Base-by-base conservation (phyloP, 2,113 vertebrate species). In the Actenoides hombroni region DNA sequence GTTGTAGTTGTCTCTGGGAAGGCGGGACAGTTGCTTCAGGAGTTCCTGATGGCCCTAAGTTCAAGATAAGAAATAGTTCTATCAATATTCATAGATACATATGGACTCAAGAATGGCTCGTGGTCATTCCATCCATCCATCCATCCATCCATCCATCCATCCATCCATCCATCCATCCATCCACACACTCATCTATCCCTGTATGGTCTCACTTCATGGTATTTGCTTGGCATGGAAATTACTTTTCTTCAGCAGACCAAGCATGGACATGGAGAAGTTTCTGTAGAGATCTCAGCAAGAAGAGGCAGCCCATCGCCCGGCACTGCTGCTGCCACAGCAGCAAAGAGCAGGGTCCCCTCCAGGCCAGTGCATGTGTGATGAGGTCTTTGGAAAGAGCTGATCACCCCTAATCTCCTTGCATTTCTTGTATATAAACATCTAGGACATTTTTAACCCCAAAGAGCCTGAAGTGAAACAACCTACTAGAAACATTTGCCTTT, bases 1-100 rank as follows among this genome's bases (percentile, higher is more conserved):
- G 96, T 98, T 99, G 95, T 99, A 99, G 97, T 99, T 99, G 59
- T 98, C 96, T 90, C 94, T 98, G 65, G 99, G 99, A 33, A 99
- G 98, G 53, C 98, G 97, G 33, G 98, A 94, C 23, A 99, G 98
- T 91, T 99, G 99, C 90, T 98, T 98, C 91, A 98, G 96, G 90
- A 99, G 88, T 23, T 98, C 98, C 83, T 98, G 97, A 63, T 98
- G 98, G 69, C 99, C 99, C 99, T 99, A 76, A 59, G 68, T 9
- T 92, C 54, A 92, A 94, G 68, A 75, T 9, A 44, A 92, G 9
- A 54, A 64, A 70, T 1, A 84, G 8, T 17, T 92, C 78, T 48
- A 29, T 74, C 33, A 84, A 48, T 19, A 35, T 29, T 20, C 63
- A 5, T 13, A 16, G 53, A 8, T 23, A 12, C 2, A 2, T 2